A percentile compares a stretch with the other conserved stretches of the same genome.
Evolutionary conservation across 2,797 vertebrate species (phyloP).

Genomic region (Delichon dasypus): DNA sequence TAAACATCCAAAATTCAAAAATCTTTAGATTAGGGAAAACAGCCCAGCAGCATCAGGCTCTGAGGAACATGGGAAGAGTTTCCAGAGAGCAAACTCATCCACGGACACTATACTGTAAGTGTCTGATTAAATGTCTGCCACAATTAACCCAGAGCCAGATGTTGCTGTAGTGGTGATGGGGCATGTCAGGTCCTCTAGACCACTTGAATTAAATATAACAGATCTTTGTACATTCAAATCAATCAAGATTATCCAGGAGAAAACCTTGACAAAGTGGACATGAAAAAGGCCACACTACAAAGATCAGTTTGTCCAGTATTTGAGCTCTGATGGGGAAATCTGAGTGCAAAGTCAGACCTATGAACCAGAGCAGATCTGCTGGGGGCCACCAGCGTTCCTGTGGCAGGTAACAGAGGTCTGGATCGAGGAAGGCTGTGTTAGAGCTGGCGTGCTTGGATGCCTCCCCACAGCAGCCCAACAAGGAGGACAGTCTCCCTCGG

Average conservation of each 20-base stretch:
- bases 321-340: neutral
- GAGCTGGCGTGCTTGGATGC: neutral
- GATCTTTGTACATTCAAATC: neutral
- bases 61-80: neutral
- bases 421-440: neutral
- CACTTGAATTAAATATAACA: neutral
- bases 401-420: neutral
- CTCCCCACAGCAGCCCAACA: neutral
- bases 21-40: neutral
- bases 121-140: neutral
- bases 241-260: neutral
- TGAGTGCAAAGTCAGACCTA: neutral
- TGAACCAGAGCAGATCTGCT: neutral
- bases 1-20: neutral
- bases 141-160: neutral
- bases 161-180: neutral
- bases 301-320: neutral
- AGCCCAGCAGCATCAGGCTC: neutral
- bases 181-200: neutral
- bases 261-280: neutral
- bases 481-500: neutral
- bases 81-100: neutral
- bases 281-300: neutral
- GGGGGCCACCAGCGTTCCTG: neutral
- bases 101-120: neutral